These are phyloP conservation scores for Neofelis nebulosa DNA, from an alignment of 2,113 vertebrate species.

Conservation along the genomic window DNA sequence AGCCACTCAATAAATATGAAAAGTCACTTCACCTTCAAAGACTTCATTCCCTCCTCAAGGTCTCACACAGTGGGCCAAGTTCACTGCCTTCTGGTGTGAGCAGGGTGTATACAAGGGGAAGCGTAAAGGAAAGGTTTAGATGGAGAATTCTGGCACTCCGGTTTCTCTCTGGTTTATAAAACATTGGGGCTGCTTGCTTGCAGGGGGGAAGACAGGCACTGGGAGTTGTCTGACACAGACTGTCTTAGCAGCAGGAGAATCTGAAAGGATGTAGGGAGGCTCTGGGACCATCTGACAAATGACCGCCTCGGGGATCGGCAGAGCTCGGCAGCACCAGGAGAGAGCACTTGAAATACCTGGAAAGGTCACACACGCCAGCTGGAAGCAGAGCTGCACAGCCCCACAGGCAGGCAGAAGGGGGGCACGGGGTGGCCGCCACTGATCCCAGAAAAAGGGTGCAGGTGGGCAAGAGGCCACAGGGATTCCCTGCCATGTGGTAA, in stretches of 20 bases:
- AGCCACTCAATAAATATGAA: background rate
- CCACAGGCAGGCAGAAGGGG: background rate
- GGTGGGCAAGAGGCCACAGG: background rate
- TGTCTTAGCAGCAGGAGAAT: background rate
- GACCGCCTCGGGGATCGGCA: conserved; percentile 50
- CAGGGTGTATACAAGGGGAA: background rate
- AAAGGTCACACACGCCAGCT: conserved; percentile 73
- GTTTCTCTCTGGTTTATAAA: background rate
- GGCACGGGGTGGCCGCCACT: accelerated
- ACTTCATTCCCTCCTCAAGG: background rate
- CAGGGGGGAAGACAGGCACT: background rate
- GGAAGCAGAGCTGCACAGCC: conserved; percentile 13
- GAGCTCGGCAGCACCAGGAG: background rate
- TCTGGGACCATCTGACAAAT: conserved; percentile 75
- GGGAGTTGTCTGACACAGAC: conserved; percentile 31
- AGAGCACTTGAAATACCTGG: conserved; percentile 53
- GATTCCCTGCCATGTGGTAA: background rate
- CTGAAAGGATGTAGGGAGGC: conserved; percentile 51
- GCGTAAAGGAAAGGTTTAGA: background rate
- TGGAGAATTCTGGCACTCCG: background rate
- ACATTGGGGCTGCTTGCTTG: background rate
- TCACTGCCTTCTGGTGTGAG: background rate
- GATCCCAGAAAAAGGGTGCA: background rate
- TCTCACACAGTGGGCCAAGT: background rate
- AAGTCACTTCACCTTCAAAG: background rate